Base-by-base conservation (phyloP, 2,888 invertebrate species). In the Tubulanus polymorphus region DNA sequence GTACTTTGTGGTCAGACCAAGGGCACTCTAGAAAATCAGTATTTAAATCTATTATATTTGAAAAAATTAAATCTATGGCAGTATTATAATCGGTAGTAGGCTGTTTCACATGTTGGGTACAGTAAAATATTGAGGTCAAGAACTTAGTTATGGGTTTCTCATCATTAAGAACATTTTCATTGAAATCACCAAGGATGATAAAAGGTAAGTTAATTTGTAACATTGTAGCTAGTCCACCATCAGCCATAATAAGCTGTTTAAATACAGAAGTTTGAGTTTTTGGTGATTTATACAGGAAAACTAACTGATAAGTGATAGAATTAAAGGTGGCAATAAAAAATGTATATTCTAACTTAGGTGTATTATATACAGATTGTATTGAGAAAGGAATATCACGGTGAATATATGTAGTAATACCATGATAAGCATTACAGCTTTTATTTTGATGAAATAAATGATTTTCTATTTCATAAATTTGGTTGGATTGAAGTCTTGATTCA, bases 401-500 rank as follows among this genome's bases (percentile, higher is more conserved):
- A 5, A 41, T 41, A 41, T 41, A 41, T 15, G 23, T 41, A 8
- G 41, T 23, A 20, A 41, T 20, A 8, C 41, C 41, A 41, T 41
- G 41, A 20, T 18, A 23, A 20, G 41, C 20, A 3, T 23, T 5
- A 8, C 41, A 20, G 5, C 6, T 23, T 8, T 18, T 8, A 41
- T 32, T 32, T 32, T 18, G 18, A 15, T 41, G 18, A 8, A 8
- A 3, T 41, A 20, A 23, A 41, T 41, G 20, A 41, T 41, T 41
- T 41, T 23, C 3, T 18, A 23, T 8, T 8, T 41, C 15, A 41
- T 41, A 5, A 3, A 15, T 8, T 8, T 41, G 20, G 6, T 18
- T 15, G 6, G 41, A 5, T 20, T 20, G 3, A 41, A 41, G 6
- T 8, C 41, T 18, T 8, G 41, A 41, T 51, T 62, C 62, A 50